Evolutionary conservation across 2,888 invertebrate genomes (phyloP).

Genomic region (Teleogryllus oceanicus): DNA sequence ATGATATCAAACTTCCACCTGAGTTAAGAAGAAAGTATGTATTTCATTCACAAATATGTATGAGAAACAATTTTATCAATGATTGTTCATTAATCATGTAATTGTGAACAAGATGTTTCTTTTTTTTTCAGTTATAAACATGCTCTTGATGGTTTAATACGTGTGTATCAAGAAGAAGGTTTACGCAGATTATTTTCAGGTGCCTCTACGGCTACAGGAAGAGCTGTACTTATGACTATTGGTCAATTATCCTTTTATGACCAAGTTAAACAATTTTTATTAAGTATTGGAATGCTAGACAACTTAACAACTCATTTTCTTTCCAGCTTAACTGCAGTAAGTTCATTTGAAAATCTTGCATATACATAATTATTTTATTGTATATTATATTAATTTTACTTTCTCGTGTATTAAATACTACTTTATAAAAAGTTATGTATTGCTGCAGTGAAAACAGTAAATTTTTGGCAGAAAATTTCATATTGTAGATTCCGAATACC

Average conservation of each 20-base stretch:
- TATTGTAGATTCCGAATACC: no score
- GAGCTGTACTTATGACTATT: conserved; percentile 93
- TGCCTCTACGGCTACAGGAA: conserved; percentile 80
- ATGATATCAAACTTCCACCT: conserved; percentile 86
- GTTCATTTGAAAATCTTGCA: conserved; percentile 42
- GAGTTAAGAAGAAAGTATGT: conserved; percentile 86
- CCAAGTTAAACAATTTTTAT: conserved; percentile 72
- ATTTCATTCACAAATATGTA: neutral
- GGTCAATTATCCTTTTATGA: conserved; percentile 98
- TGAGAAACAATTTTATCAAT: no score
- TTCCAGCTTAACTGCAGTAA: conserved; percentile 81
- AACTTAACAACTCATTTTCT: conserved; percentile 84
- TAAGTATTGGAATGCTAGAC: conserved; percentile 73
- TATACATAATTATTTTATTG: neutral
- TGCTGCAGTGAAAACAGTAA: no score
- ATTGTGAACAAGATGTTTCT: no score
- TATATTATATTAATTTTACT: neutral
- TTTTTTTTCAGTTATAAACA: conserved; percentile 79
- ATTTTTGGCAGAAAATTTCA: no score
- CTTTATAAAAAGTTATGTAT: no score
- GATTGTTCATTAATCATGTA: neutral
- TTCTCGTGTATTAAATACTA: no score
- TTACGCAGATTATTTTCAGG: conserved; percentile 78
- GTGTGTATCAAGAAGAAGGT: conserved; percentile 80
- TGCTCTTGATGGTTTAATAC: conserved; percentile 84